Evolutionary conservation across 64 coral and sea anemone species (phyloP), one percentile per base, ranked within the genome.

Genomic region (Anthopleura sola): DNA sequence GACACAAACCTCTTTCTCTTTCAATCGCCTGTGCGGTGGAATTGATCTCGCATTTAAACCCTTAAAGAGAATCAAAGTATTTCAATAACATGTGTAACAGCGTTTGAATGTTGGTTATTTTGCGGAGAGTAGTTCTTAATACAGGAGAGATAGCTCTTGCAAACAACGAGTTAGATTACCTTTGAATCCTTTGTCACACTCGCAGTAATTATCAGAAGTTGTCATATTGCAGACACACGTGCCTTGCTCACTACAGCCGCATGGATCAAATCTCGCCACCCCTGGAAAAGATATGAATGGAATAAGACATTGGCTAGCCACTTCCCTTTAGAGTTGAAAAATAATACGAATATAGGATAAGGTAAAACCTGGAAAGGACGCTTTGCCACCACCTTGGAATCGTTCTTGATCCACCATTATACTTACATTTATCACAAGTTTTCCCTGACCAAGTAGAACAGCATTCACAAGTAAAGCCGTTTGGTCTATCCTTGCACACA

Each of bases 361-460:
- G n/a, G n/a, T n/a, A n/a, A n/a, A n/a, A n/a, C n/a, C n/a, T n/a
- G n/a, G n/a, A n/a, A n/a, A n/a, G n/a, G n/a, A n/a, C n/a, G n/a
- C n/a, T n/a, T n/a, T n/a, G n/a, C n/a, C n/a, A n/a, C n/a, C n/a
- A n/a, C n/a, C n/a, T n/a, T n/a, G n/a, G n/a, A n/a, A n/a, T n/a
- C n/a, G n/a, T n/a, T n/a, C n/a, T n/a, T n/a, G n/a, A n/a, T n/a
- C n/a, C n/a, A n/a, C n/a, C n/a, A n/a, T n/a, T n/a, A n/a, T 6
- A 86, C 89, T 86, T 90, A 94, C 92, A 89, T 20, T 83, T 5
- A 21, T 83, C 64, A 47, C 92, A 94, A 23, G 75, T 85, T 51
- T 82, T 81, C 24, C 92, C 92, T 80, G 57, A 55, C 82, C 68
- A 94, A 20, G 83, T 77, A 36, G 92, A 32, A 71, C 76, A 85